A percentile compares a stretch with the other conserved stretches of the same genome.
Conservation (phyloP, 1,140 invertebrate species). For the Orussus abietinus region DNA sequence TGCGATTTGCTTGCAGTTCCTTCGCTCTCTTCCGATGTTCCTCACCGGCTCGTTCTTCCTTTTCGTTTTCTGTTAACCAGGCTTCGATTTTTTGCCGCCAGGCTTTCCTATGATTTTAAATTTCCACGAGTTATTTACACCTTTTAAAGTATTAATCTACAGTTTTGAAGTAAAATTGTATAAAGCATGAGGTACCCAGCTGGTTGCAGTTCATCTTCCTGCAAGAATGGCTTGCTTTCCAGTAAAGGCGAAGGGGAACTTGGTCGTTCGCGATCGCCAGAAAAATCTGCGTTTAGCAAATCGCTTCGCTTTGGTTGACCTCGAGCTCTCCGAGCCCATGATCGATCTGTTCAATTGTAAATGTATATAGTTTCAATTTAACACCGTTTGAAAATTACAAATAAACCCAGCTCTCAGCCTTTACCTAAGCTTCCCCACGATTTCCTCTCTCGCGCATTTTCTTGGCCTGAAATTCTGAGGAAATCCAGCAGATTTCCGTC, state of each 20-base stretch:
- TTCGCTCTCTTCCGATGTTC: slow-evolving; percentile 62
- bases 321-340: slow-evolving; percentile 77
- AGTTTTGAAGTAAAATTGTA: slow-evolving; percentile 7
- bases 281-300: slow-evolving; percentile 67
- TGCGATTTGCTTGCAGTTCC: slow-evolving; percentile 64
- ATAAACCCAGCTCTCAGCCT: neutral
- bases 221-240: slow-evolving; percentile 53
- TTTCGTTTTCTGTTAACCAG: slow-evolving; percentile 84
- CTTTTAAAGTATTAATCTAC: neutral
- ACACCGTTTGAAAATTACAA: neutral
- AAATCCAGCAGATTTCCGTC: slow-evolving; percentile 84
- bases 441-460: slow-evolving; percentile 73
- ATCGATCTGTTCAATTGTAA: slow-evolving; percentile 66
- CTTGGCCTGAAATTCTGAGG: slow-evolving; percentile 70
- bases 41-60: slow-evolving; percentile 70
- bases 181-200: slow-evolving; percentile 35
- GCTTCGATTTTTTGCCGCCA: slow-evolving; percentile 87
- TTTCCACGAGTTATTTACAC: slow-evolving; percentile 53
- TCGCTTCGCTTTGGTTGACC: slow-evolving; percentile 65
- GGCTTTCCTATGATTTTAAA: slow-evolving; percentile 44
- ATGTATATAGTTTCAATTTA: slow-evolving; percentile 11
- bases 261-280: slow-evolving; percentile 67
- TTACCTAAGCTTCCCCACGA: slow-evolving; percentile 78
- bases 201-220: slow-evolving; percentile 49
- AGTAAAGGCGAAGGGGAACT: slow-evolving; percentile 65